Conservation (phyloP, 2,797 vertebrate genomes). For the Melanotaenia maccullochi region DNA sequence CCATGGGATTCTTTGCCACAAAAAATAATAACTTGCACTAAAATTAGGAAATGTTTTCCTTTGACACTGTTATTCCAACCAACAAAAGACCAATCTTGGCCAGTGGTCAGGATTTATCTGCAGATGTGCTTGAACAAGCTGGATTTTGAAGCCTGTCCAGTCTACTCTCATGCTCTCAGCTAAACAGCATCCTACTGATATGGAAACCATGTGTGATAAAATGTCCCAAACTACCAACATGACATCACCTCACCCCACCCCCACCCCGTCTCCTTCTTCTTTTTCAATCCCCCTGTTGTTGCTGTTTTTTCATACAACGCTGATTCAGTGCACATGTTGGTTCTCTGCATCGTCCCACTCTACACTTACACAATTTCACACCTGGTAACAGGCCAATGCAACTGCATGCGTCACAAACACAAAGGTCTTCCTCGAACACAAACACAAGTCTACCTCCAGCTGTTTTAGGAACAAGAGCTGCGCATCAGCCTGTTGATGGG, state of each 20-base stretch:
- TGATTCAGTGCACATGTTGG: slow-evolving; percentile 41
- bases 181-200: slow-evolving; percentile 57
- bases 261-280: slow-evolving; percentile 7
- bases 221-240: slow-evolving; percentile 54
- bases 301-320: slow-evolving; percentile 18
- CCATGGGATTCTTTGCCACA: background rate
- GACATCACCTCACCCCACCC: slow-evolving; percentile 54
- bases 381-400: slow-evolving; percentile 43
- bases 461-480: slow-evolving; percentile 31
- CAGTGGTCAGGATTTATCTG: slow-evolving; percentile 29
- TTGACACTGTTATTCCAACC: background rate
- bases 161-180: slow-evolving; percentile 31
- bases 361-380: slow-evolving; percentile 55
- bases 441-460: slow-evolving; percentile 28
- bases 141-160: slow-evolving; percentile 27
- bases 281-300: slow-evolving; percentile 8
- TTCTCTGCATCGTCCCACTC: slow-evolving; percentile 21
- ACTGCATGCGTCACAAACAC: slow-evolving; percentile 44
- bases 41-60: slow-evolving; percentile 8
- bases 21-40: background rate
- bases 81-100: slow-evolving; percentile 16
- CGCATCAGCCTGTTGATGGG: slow-evolving; percentile 18
- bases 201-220: slow-evolving; percentile 69
- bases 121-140: slow-evolving; percentile 41
- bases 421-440: slow-evolving; percentile 22